Evolutionary conservation across 2,888 invertebrate species (phyloP).

Genomic region (Scaptomyza flava): DNA sequence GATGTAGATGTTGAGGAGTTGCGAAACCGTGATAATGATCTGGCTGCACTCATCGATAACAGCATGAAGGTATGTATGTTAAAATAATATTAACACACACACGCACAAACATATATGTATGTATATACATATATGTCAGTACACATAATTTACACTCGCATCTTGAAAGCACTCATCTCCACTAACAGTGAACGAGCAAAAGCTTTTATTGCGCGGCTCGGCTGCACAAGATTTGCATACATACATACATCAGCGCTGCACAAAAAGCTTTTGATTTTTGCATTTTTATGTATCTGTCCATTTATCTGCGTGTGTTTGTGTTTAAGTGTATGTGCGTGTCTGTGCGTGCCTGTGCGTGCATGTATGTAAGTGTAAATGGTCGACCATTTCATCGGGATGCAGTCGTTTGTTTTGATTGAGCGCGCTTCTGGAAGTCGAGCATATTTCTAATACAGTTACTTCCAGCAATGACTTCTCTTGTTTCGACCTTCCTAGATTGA

Average conservation of each 20-base stretch:
- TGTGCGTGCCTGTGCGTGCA: no score
- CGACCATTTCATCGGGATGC: not conserved
- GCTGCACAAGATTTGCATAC: not conserved
- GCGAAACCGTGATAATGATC: slow-evolving; percentile 57
- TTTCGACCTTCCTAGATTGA: not conserved
- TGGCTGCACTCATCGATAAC: slow-evolving; percentile 78
- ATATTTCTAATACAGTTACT: not conserved
- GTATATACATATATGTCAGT: not conserved
- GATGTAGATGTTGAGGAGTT: slow-evolving; percentile 79
- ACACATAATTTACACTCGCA: not conserved
- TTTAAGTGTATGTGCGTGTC: not conserved
- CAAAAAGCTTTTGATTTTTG: not conserved
- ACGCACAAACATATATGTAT: not conserved
- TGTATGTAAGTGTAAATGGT: no score
- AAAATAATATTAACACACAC: not conserved
- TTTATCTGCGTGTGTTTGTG: not conserved
- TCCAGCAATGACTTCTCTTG: not conserved
- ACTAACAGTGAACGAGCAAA: slow-evolving; percentile 1
- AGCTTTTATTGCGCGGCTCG: not conserved
- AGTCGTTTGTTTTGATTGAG: not conserved
- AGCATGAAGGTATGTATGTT: slow-evolving; percentile 72
- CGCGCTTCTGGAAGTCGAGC: not conserved
- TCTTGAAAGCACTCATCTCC: not conserved
- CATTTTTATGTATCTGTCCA: not conserved
- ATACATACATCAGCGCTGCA: not conserved